Base-by-base conservation (phyloP, 2,113 vertebrate genomes). In the Collichthys lucidus region DNA sequence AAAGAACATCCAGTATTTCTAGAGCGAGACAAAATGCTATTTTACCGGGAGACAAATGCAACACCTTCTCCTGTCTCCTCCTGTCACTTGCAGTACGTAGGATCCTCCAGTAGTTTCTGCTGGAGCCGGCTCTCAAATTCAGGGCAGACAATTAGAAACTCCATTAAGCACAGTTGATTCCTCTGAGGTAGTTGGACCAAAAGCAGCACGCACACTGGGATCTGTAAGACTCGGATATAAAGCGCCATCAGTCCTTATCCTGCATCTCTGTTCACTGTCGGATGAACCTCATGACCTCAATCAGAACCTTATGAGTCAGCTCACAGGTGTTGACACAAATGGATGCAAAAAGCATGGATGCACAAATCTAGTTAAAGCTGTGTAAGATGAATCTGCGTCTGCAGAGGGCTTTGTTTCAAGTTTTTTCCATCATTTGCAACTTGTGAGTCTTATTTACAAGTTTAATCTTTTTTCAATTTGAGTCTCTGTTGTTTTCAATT, bases 71-170 rank as follows among this genome's bases (percentile, higher is more conserved):
- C 44, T 56, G 11, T 49, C 57, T 56, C 68, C 59, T 76, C 35
- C 22, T 5, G 24, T 75, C 74, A 46, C 62, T 62, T 84, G 73
- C 60, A 59, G 17, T 70, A 55, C 4, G 40, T 40, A 42, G 71
- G 59, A 78, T 64, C 78, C 35, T 80, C 70, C 56, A 1, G 49
- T 46, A 78, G 74, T 26, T 53, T 78, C 70, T 80, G 80, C 75
- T 65, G 35, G 68, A 79, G 60, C 74, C 65, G 31, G 59, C 50
- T 80, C 72, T 88, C 85, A 85, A 82, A 93, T 93, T 92, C 91
- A 93, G 93, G 93, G 64, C 92, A 92, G 92, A 92, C 89, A 93
- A 94, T 93, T 93, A 92, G 86, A 88, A 92, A 91, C 87, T 92
- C 91, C 92, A 94, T 94, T 86, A 93, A 92, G 93, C 89, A 90